A percentile compares a stretch with the other conserved stretches of the same genome.
These are phyloP conservation scores for Kuschelorhynchus macadamiae DNA, from an alignment of 2,888 invertebrate genomes.

Conservation along the genomic window DNA sequence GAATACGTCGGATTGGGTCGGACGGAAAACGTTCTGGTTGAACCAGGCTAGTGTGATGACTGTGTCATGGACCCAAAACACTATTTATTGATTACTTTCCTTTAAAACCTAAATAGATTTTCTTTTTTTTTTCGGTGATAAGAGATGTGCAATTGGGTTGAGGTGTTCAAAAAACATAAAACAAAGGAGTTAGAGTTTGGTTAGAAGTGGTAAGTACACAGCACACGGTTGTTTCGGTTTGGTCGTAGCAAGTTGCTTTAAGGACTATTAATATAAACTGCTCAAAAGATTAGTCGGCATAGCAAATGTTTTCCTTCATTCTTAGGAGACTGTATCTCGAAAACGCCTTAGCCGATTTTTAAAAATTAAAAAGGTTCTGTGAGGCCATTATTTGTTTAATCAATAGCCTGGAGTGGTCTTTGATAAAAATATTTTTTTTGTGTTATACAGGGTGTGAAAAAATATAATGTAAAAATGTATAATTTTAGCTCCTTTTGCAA, in stretches of 20 bases:
- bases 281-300: too few relatives aligned
- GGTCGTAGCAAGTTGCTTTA: constrained; percentile 16
- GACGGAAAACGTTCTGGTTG: constrained; percentile 36
- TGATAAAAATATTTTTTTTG: too few relatives aligned
- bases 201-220: constrained; percentile 26
- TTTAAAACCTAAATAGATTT: constrained; percentile 6
- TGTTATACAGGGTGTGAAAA: too few relatives aligned
- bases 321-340: too few relatives aligned
- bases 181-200: constrained; percentile 12
- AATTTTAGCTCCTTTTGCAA: too few relatives aligned
- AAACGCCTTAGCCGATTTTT: too few relatives aligned
- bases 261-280: too few relatives aligned
- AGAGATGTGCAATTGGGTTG: constrained; percentile 34
- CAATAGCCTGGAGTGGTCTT: too few relatives aligned
- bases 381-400: too few relatives aligned
- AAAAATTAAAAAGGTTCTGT: too few relatives aligned
- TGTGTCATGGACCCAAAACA: constrained; percentile 47
- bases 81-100: constrained; percentile 10
- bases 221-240: constrained; percentile 15
- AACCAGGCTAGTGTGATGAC: constrained; percentile 49
- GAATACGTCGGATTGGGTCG: constrained; percentile 5
- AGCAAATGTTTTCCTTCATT: too few relatives aligned
- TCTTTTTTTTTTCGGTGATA: constrained; percentile 13
- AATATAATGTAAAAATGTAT: too few relatives aligned
- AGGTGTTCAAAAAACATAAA: constrained; percentile 29